phyloP scores from a whole-genome alignment of 2,113 vertebrate genomes.

The Pholis gunnellus region DNA sequence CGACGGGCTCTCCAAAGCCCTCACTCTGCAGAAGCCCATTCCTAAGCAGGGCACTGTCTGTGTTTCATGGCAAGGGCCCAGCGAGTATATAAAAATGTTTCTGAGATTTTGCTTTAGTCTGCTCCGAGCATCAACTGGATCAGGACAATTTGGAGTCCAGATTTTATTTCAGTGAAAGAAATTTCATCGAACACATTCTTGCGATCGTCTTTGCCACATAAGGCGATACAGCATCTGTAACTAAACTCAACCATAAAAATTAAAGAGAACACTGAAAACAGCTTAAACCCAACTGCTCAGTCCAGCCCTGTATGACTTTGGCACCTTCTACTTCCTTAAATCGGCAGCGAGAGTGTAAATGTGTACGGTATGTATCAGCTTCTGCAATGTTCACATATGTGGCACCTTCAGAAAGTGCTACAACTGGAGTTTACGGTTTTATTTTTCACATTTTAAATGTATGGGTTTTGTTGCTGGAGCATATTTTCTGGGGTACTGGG shows the following conservation, averaged over 20 bases:
- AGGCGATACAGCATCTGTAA: neutral
- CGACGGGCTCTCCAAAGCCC: conserved; percentile 20
- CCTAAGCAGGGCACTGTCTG: conserved; percentile 17
- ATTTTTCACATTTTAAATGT: neutral
- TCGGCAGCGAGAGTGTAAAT: neutral
- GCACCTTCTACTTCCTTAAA: conserved; percentile 42
- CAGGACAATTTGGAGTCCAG: conserved; percentile 5
- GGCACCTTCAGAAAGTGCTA: neutral
- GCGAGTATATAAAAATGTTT: conserved; percentile 2
- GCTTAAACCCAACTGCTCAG: neutral
- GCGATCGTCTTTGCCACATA: neutral
- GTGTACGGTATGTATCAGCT: neutral
- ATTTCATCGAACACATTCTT: neutral
- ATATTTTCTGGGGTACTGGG: neutral
- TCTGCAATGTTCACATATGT: neutral
- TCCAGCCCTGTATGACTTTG: neutral
- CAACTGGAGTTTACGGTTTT: neutral
- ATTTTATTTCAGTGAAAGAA: conserved; percentile 8
- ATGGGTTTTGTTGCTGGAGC: neutral
- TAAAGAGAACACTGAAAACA: neutral
- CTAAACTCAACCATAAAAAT: neutral
- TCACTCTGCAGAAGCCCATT: conserved; percentile 13
- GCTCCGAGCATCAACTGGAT: conserved; percentile 9
- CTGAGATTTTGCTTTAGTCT: neutral
- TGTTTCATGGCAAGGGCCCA: neutral